These are phyloP conservation scores for Lypha dubia DNA, from an alignment of 2,888 invertebrate genomes.

Conservation along the genomic window DNA sequence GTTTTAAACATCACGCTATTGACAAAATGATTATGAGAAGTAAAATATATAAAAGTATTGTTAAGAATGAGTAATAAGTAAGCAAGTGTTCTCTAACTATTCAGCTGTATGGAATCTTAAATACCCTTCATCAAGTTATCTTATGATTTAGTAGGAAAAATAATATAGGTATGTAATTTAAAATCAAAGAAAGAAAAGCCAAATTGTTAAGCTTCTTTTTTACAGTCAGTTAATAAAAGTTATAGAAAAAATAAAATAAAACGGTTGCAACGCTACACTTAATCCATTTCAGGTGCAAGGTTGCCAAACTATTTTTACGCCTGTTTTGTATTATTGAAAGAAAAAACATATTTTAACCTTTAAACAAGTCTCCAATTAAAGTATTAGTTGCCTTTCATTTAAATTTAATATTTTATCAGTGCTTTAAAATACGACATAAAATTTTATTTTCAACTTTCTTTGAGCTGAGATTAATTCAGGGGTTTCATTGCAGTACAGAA, in stretches of 20 bases:
- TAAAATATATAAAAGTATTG: not conserved
- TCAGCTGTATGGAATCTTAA: not conserved
- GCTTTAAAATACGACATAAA: not conserved
- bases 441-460: not conserved
- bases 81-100: not conserved
- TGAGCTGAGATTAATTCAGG: constrained; percentile 1
- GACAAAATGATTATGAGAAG: constrained; percentile 21
- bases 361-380: no score
- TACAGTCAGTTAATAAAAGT: no score
- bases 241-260: no score
- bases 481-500: not conserved
- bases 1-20: constrained; percentile 52
- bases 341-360: no score
- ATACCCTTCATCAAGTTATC: not conserved
- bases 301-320: no score
- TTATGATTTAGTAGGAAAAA: no score
- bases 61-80: constrained; percentile 2
- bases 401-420: not conserved
- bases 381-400: not conserved
- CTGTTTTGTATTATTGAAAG: no score
- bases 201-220: no score
- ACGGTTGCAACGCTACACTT: no score
- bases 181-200: no score
- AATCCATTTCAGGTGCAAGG: no score
- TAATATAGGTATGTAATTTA: no score